Evolutionary conservation across 1,140 invertebrate genomes (phyloP).

Genomic region (Aradophagus sp.): DNA sequence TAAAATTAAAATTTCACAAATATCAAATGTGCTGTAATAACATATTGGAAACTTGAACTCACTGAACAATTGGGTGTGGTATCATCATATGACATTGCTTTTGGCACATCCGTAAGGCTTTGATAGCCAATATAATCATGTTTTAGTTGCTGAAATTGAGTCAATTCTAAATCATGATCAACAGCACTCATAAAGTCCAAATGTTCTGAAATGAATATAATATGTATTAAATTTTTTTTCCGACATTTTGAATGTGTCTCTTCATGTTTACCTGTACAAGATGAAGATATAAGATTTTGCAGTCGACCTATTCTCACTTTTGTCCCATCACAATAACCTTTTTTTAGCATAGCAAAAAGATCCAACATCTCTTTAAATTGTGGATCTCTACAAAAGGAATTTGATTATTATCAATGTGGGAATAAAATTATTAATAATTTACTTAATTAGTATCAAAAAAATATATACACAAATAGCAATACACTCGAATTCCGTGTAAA

Average conservation of each 20-base stretch:
- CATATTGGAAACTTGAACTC: too few species aligned
- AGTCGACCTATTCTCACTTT: slow-evolving; percentile 95
- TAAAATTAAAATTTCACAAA: too few species aligned
- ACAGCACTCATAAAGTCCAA: slow-evolving; percentile 93
- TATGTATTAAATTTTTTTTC: too few species aligned
- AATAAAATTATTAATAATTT: slow-evolving; percentile 7
- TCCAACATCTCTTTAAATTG: slow-evolving; percentile 98
- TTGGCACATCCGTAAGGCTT: slow-evolving; percentile 97
- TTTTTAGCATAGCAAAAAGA: slow-evolving; percentile 96
- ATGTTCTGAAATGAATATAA: slow-evolving; percentile 83
- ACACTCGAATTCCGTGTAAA: too few species aligned
- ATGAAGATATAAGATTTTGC: slow-evolving; percentile 96
- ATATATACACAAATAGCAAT: too few species aligned
- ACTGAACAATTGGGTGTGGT: too few species aligned
- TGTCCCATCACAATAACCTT: slow-evolving; percentile 95
- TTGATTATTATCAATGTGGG: too few species aligned
- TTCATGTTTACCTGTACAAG: slow-evolving; percentile 84
- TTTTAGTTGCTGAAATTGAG: slow-evolving; percentile 90
- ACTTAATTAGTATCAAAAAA: too few species aligned
- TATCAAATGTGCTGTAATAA: too few species aligned
- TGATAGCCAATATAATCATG: slow-evolving; percentile 96
- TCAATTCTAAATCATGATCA: slow-evolving; percentile 83
- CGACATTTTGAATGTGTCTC: too few species aligned
- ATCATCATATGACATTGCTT: slow-evolving; percentile 83
- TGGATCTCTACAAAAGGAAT: slow-evolving; percentile 88